Evolutionary conservation across 1,140 invertebrate species (phyloP).

Genomic region (Lepidotrigona ventralis): DNA sequence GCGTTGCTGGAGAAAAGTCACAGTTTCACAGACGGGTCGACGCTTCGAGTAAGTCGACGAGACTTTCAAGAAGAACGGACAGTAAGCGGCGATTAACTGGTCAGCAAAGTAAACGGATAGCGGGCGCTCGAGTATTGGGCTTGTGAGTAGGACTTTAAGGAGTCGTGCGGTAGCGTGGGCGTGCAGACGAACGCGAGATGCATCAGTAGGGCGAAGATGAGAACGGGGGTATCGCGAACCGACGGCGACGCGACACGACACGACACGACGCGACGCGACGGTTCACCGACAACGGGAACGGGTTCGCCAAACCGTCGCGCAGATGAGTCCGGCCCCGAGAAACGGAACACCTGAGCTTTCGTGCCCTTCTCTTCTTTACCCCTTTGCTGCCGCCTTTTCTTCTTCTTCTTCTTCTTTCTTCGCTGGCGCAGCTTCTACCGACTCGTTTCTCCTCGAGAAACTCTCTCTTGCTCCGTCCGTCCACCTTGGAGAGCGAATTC

Average conservation of each 20-base stretch:
- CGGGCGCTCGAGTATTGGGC: conserved; percentile 40
- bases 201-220: conserved; percentile 62
- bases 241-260: too few relatives aligned
- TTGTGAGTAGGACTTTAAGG: conserved; percentile 60
- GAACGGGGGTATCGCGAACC: conserved; percentile 56
- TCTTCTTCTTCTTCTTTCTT: conserved; percentile 14
- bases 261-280: background rate
- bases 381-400: conserved; percentile 22
- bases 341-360: conserved; percentile 71
- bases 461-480: conserved; percentile 22
- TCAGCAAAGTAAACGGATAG: conserved; percentile 40
- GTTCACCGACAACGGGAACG: conserved; percentile 68
- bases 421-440: conserved; percentile 23
- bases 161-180: conserved; percentile 59
- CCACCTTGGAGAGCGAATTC: conserved; percentile 39
- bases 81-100: conserved; percentile 16
- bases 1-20: too few relatives aligned
- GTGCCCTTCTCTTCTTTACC: conserved; percentile 27
- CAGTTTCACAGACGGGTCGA: too few relatives aligned
- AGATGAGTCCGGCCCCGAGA: conserved; percentile 57
- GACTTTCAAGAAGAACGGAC: too few relatives aligned
- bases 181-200: conserved; percentile 64
- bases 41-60: too few relatives aligned
- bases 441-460: conserved; percentile 9
- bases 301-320: conserved; percentile 61